Percentiles rank a stretch among this genome's conserved stretches.
Conservation (phyloP, 1,140 invertebrate species). For the Brachionus manjavacas region DNA sequence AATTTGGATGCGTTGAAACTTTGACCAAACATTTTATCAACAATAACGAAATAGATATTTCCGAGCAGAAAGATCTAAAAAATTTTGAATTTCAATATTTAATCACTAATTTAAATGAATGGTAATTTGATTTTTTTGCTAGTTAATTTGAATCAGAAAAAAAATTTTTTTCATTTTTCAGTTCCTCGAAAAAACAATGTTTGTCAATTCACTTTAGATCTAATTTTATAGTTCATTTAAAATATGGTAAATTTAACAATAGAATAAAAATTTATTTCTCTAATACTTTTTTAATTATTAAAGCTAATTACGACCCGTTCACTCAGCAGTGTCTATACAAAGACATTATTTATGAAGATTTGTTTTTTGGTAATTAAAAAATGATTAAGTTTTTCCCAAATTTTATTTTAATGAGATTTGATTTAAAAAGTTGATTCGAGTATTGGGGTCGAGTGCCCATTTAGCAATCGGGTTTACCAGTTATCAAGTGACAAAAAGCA, state of each 20-base stretch:
- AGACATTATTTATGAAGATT: conserved; percentile 3
- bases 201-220: conserved; percentile 5
- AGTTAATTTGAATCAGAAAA: neutral
- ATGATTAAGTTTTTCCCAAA: neutral
- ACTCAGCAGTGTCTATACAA: conserved; percentile 1
- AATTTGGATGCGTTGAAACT: neutral
- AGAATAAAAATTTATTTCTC: neutral
- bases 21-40: neutral
- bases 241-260: neutral
- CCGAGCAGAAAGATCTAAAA: neutral
- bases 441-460: neutral
- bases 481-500: neutral
- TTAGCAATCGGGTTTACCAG: conserved; percentile 1
- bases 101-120: neutral
- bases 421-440: conserved; percentile 4
- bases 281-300: neutral
- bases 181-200: neutral
- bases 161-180: neutral
- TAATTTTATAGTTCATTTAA: conserved; percentile 5
- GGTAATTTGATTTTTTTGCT: neutral
- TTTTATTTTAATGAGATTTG: neutral
- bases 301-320: neutral
- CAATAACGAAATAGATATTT: neutral
- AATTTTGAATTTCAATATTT: neutral
- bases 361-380: conserved; percentile 1